phyloP scores from a whole-genome alignment of 2,797 vertebrate species.

The Muraenolepis orangiensis region DNA sequence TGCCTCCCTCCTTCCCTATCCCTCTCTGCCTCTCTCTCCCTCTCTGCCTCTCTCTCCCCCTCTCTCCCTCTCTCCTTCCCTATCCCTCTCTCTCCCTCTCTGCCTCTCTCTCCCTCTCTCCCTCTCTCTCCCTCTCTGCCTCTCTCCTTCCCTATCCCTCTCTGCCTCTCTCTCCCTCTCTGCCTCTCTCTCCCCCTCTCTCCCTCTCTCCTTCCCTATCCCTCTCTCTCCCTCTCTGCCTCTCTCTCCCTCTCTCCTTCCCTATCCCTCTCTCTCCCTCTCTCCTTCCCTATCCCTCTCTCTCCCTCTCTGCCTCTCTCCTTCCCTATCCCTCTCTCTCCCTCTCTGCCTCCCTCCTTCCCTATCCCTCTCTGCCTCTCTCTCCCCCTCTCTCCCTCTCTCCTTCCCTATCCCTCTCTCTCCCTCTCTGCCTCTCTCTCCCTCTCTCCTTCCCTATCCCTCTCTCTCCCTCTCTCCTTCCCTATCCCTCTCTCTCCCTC shows the following conservation, averaged over 20 bases:
- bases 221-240: too few species aligned
- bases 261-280: too few species aligned
- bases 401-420: too few species aligned
- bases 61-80: neutral
- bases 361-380: too few species aligned
- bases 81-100: too few species aligned
- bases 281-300: neutral
- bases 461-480: too few species aligned
- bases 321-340: neutral
- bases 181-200: neutral
- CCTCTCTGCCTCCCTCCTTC: neutral
- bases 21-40: too few species aligned
- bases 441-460: too few species aligned
- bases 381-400: too few species aligned
- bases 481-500: conserved; percentile 19
- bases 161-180: neutral
- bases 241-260: neutral
- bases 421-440: too few species aligned
- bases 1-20: neutral
- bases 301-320: conserved; percentile 33
- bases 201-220: neutral
- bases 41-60: too few species aligned
- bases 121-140: conserved; percentile 31
- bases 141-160: too few species aligned
- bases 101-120: neutral